Evolutionary conservation across 2,888 invertebrate species (phyloP).

Genomic region (Lamproptera curius): DNA sequence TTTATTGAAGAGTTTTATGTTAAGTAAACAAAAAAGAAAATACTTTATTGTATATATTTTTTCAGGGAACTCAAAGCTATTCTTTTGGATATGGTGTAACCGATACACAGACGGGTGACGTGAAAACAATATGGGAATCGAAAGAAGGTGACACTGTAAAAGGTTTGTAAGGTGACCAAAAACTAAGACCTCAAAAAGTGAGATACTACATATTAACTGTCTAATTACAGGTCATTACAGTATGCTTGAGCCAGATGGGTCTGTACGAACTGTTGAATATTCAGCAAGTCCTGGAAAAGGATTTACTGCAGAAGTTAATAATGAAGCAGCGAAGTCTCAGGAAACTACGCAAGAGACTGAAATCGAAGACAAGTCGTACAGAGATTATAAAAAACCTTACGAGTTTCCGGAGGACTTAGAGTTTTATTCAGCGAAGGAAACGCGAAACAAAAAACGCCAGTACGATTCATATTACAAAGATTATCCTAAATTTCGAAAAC

Average conservation of each 20-base stretch:
- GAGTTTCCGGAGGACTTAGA: conserved; percentile 58
- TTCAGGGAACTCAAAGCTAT: conserved; percentile 76
- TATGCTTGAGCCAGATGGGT: conserved; percentile 82
- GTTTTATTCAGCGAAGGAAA: conserved; percentile 38
- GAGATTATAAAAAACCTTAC: conserved; percentile 57
- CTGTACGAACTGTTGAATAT: conserved; percentile 79
- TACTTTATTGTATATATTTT: neutral
- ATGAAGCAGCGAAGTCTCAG: conserved; percentile 50
- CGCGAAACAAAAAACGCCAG: conserved; percentile 46
- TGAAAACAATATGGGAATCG: conserved; percentile 80
- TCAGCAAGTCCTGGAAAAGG: conserved; percentile 77
- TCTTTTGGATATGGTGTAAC: conserved; percentile 81
- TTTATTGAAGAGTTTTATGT: conserved; percentile 33
- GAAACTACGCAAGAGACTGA: conserved; percentile 22
- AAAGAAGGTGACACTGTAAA: conserved; percentile 79
- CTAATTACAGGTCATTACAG: conserved; percentile 77
- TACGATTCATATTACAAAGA: conserved; percentile 48
- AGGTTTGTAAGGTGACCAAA: conserved; percentile 60
- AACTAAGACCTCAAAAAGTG: no score
- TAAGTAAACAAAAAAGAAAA: neutral
- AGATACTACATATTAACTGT: no score
- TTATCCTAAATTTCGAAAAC: conserved; percentile 45
- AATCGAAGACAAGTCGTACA: conserved; percentile 53
- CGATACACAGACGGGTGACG: conserved; percentile 78
- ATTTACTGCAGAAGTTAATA: conserved; percentile 78